Conservation (phyloP, 2,113 vertebrate species). For the Scomber colias region DNA sequence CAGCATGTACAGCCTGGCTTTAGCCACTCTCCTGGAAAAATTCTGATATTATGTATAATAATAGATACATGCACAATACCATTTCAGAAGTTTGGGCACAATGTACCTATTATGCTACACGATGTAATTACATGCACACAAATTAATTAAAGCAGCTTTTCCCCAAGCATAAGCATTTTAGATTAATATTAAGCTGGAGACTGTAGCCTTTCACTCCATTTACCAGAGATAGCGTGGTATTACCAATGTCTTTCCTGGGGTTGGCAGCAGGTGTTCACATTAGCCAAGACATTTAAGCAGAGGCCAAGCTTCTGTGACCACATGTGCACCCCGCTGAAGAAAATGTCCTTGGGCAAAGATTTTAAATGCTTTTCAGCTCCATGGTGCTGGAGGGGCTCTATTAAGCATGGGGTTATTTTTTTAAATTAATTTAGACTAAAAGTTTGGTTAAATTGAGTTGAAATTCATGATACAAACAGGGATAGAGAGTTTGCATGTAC, state of each 20-base stretch:
- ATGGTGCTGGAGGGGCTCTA: not conserved
- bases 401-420: not conserved
- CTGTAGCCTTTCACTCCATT: constrained; percentile 20
- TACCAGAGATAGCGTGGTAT: not conserved
- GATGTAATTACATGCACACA: constrained; percentile 50
- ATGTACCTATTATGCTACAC: constrained; percentile 15
- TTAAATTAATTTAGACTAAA: too few relatives aligned
- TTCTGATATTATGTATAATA: not conserved
- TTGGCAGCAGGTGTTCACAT: constrained; percentile 11
- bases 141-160: constrained; percentile 57
- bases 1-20: not conserved
- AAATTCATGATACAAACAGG: not conserved
- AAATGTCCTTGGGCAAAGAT: not conserved
- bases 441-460: not conserved
- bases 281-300: not conserved
- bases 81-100: constrained; percentile 20
- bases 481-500: not conserved
- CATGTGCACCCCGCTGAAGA: not conserved
- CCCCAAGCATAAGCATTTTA: constrained; percentile 21
- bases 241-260: not conserved
- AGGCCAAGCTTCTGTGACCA: not conserved
- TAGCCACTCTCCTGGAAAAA: constrained; percentile 18
- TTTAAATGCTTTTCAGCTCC: not conserved
- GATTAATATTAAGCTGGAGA: constrained; percentile 21
- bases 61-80: constrained; percentile 17